A percentile compares a stretch with the other conserved stretches of the same genome.
Conservation (phyloP, 2,797 vertebrate genomes). For the Acanthopagrus latus region DNA sequence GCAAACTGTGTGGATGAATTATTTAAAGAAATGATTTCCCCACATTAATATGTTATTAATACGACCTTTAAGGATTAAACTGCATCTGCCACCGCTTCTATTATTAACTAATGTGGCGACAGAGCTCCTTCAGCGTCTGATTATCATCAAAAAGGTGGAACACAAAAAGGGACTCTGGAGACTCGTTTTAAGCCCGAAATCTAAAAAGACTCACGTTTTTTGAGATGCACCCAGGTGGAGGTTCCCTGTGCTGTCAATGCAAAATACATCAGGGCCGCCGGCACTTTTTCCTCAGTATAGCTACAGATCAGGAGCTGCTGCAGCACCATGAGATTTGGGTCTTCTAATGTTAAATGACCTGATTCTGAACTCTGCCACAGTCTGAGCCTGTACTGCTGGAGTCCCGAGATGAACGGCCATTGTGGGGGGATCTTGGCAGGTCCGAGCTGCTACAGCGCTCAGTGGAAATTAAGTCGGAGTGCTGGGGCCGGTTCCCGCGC, state of each 20-base stretch:
- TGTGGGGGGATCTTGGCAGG: constrained; percentile 59
- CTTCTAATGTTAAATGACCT: constrained; percentile 65
- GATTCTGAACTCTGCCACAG: constrained; percentile 69
- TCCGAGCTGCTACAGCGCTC: constrained; percentile 35
- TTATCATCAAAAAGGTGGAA: constrained; percentile 34
- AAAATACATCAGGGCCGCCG: constrained; percentile 44
- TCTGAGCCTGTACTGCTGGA: constrained; percentile 54
- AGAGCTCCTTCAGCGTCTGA: constrained; percentile 23
- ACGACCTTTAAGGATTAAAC: constrained; percentile 13
- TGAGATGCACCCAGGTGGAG: constrained; percentile 19
- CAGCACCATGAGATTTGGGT: constrained; percentile 59
- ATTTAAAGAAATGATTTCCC: too few species aligned
- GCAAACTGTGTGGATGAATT: too few species aligned
- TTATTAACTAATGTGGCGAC: constrained; percentile 21
- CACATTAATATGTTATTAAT: too few species aligned
- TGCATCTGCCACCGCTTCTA: constrained; percentile 2
- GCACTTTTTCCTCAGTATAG: constrained; percentile 50
- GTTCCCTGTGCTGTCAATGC: constrained; percentile 34
- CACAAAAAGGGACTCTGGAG: neutral
- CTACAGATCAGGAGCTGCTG: constrained; percentile 52
- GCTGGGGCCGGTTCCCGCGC: constrained; percentile 27
- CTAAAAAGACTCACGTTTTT: constrained; percentile 21
- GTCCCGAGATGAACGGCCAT: constrained; percentile 51
- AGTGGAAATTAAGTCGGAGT: constrained; percentile 60
- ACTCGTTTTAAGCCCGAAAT: neutral